Evolutionary conservation across 2,888 invertebrate genomes (phyloP), one percentile per base, ranked within the genome.

Genomic region (Ptychoptera contaminata): DNA sequence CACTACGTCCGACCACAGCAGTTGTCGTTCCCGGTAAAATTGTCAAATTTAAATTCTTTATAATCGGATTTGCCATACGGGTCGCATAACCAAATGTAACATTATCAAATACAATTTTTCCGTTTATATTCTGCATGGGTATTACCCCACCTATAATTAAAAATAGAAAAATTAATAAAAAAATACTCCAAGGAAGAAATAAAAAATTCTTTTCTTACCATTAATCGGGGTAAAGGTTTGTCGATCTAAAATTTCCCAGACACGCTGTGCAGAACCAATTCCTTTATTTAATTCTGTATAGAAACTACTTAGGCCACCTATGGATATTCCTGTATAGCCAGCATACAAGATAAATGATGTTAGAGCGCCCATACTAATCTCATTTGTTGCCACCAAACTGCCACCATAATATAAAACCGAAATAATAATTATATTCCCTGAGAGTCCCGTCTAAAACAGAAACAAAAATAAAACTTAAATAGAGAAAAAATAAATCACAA

Each of bases 281-380:
- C 92, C 93, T 59, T 85, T 86, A 67, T 93, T 96, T 49, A 96
- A 61, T 58, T 96, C 94, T 0, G 91, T 82, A 60, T 94, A 97
- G 63, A 94, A 94, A 52, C 80, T 83, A 40, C 87, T 85, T n/a
- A 96, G 61, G 10, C 92, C 91, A 40, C 83, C 82, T 35, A 94
- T 76, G 35, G 93, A 90, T 30, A 93, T 76, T 10, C 91, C 92
- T 12, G 92, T 86, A 56, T 93, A 94, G 0, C 85, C 91, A 0
- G 96, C 93, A 58, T 97, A 97, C 11, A 97, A 65, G 10, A 97
- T 71, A 65, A 97, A 97, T 0, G 96, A 85, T 0, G 94, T 93
- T 14, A 97, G 70, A 50, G 84, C 82, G 6, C 96, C 94, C 11
- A 93, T 82, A 0, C 82, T 78, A 46, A 88, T 66, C 15, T 79